Evolutionary conservation across 2,797 vertebrate genomes (phyloP), one percentile per base, ranked within the genome.

Genomic region (Karalla daura): DNA sequence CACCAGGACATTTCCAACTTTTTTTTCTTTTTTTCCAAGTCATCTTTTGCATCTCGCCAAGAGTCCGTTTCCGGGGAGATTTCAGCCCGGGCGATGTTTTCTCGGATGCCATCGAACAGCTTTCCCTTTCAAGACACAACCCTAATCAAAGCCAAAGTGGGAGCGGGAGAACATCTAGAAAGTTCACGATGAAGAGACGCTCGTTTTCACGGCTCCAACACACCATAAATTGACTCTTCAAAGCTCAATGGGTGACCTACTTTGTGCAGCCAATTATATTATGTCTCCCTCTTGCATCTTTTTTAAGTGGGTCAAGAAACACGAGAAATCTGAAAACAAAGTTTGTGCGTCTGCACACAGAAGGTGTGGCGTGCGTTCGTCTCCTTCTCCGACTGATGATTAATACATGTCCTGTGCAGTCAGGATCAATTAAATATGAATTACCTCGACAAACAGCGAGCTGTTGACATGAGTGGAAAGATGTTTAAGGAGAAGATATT

Each of bases 171-270:
- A 74, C 66, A 70, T 86, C 45, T 53, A 40, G 55, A 68, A 76
- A 76, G 74, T 73, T 79, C 50, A 76, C 8, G 37, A 52, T 70
- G 69, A 86, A 80, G 71, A 75, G 67, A 33, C 39, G 62, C 63
- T 66, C 14, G 21, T 63, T 78, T 85, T 55, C 63, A 63, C 51
- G 20, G 70, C 72, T 72, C 68, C 54, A 84, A 84, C 91, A 83
- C 58, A 83, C 65, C 64, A 73, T 20, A 71, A 80, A 79, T 74
- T 79, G 71, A 85, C 70, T 83, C 80, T 83, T 91, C 82, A 86
- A 88, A 91, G 86, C 68, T 85, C 72, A 82, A 67, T 63, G 46
- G 33, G 50, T 77, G 84, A 85, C 88, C 89, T 81, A 86, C 66
- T 91, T 78, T 80, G 46, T 62, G 68, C 70, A 70, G 64, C 80